Evolutionary conservation across 2,888 invertebrate genomes (phyloP).

Genomic region (Acrocyrtus sp.): DNA sequence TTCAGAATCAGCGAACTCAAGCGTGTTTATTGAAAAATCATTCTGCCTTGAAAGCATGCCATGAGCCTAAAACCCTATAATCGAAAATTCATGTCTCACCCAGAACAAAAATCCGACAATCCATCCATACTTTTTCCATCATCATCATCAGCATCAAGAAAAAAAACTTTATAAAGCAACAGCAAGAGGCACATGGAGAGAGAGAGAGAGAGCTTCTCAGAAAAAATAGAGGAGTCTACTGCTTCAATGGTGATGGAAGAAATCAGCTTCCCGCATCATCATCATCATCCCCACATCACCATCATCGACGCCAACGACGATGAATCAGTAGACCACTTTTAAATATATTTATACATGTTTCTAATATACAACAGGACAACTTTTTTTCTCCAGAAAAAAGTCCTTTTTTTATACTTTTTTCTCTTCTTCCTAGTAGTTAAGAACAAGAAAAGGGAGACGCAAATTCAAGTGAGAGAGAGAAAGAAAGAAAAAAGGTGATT

Average conservation of each 20-base stretch:
- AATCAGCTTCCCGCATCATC: conserved; percentile 44
- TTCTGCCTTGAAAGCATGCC: conserved; percentile 64
- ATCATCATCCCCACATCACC: conserved; percentile 40
- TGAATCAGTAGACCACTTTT: conserved; percentile 13
- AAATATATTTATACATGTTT: conserved; percentile 12
- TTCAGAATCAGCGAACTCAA: conserved; percentile 63
- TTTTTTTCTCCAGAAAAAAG: conserved; percentile 11
- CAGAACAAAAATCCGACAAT: conserved; percentile 63
- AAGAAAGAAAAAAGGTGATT: conserved; percentile 52
- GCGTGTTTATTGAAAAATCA: conserved; percentile 64
- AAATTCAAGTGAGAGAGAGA: too few relatives aligned
- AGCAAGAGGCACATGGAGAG: conserved; percentile 1
- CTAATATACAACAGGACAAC: conserved; percentile 28
- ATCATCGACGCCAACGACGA: conserved; percentile 25
- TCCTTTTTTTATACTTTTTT: neutral
- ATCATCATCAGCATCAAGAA: conserved; percentile 25
- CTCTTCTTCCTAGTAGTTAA: conserved; percentile 7
- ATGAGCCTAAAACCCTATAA: conserved; percentile 64
- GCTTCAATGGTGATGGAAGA: conserved; percentile 2
- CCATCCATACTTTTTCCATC: conserved; percentile 63
- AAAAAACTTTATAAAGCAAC: conserved; percentile 7
- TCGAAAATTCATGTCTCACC: conserved; percentile 64
- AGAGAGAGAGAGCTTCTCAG: neutral
- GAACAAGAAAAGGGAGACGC: conserved; percentile 34
- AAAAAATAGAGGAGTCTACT: neutral